These are phyloP conservation scores for Acanthosepion esculentum DNA, from an alignment of 2,888 invertebrate genomes.

Conservation along the genomic window DNA sequence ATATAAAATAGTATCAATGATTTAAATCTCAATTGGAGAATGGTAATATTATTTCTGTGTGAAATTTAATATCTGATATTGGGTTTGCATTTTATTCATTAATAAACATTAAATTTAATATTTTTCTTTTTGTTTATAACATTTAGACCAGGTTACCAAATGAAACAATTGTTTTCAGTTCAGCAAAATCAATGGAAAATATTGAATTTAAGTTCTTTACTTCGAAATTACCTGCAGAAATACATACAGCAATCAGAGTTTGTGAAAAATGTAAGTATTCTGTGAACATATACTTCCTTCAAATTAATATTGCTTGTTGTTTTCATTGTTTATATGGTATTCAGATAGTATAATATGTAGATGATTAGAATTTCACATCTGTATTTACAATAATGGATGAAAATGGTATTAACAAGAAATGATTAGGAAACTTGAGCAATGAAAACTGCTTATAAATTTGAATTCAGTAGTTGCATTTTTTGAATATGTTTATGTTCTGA, in stretches of 20 bases:
- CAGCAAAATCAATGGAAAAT: background rate
- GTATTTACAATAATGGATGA: too few species aligned
- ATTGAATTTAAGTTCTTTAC: background rate
- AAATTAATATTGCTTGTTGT: background rate
- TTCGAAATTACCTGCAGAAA: background rate
- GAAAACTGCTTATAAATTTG: too few species aligned
- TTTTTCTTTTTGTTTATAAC: background rate
- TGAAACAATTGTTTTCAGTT: background rate
- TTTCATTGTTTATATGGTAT: background rate
- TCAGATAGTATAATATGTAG: background rate
- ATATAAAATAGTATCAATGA: background rate
- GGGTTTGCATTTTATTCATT: background rate
- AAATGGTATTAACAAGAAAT: too few species aligned
- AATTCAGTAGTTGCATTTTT: too few species aligned
- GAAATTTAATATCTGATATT: background rate
- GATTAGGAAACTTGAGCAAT: too few species aligned
- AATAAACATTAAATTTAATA: background rate
- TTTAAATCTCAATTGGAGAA: background rate
- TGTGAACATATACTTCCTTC: background rate
- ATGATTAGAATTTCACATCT: too few species aligned
- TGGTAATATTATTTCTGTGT: background rate
- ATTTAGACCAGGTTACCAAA: background rate
- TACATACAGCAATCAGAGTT: background rate
- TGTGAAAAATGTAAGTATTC: background rate
- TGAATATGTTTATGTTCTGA: too few species aligned